Evolutionary conservation across 2,888 invertebrate species (phyloP).

Genomic region (Crocallis elinguaria): DNA sequence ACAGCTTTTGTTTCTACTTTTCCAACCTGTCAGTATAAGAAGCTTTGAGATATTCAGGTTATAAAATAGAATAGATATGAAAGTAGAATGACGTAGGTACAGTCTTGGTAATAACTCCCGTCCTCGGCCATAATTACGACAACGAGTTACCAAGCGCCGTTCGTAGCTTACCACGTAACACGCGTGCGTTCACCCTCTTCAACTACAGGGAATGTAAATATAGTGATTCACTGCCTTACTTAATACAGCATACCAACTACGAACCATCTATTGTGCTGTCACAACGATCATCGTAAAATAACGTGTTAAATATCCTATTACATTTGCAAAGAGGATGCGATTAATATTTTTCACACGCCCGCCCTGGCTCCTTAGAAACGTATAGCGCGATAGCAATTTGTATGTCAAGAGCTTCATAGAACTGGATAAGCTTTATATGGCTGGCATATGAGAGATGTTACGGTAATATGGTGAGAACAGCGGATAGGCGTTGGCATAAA

Average conservation of each 20-base stretch:
- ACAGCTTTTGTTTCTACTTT: too few relatives aligned
- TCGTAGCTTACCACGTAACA: not conserved
- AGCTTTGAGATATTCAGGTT: not conserved
- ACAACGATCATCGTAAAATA: constrained; percentile 51
- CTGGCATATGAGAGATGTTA: constrained; percentile 11
- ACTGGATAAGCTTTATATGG: constrained; percentile 37
- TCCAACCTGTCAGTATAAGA: too few relatives aligned
- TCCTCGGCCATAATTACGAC: constrained; percentile 23
- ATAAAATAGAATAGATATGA: constrained; percentile 13
- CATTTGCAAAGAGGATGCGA: constrained; percentile 52
- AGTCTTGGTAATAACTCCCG: constrained; percentile 28
- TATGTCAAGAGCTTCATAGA: constrained; percentile 41
- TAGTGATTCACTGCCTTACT: constrained; percentile 29
- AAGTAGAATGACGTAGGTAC: constrained; percentile 25
- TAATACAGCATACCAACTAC: constrained; percentile 36
- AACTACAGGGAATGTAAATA: constrained; percentile 1
- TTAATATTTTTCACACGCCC: constrained; percentile 65
- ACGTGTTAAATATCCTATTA: constrained; percentile 40
- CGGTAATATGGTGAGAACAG: constrained; percentile 23
- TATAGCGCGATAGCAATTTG: constrained; percentile 60
- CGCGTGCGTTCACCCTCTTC: constrained; percentile 21
- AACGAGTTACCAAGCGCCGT: constrained; percentile 6
- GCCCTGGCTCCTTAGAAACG: constrained; percentile 37
- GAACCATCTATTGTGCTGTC: constrained; percentile 55
- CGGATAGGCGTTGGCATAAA: constrained; percentile 23